Evolutionary conservation across 2,888 invertebrate species (phyloP).

Genomic region (Drosophila putrida): DNA sequence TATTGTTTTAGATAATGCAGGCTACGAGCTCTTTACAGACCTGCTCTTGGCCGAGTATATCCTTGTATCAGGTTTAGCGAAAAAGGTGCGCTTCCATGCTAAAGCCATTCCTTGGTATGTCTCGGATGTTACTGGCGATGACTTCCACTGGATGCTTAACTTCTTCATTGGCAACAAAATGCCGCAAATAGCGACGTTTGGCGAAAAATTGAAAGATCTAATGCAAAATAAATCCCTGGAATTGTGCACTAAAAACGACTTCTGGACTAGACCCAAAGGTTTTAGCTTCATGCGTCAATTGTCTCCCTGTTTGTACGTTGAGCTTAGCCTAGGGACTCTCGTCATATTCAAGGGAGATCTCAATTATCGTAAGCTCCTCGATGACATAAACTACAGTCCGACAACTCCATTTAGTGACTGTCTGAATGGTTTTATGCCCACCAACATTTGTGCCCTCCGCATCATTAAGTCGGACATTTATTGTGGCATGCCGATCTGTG

Average conservation of each 20-base stretch:
- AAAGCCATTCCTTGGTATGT: slow-evolving; percentile 98
- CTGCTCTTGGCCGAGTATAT: slow-evolving; percentile 94
- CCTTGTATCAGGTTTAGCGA: slow-evolving; percentile 87
- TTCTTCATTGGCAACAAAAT: slow-evolving; percentile 83
- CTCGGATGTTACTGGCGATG: slow-evolving; percentile 92
- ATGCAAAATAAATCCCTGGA: slow-evolving; percentile 85
- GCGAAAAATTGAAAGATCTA: slow-evolving; percentile 87
- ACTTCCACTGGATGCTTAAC: slow-evolving; percentile 90
- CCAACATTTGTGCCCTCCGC: slow-evolving; percentile 92
- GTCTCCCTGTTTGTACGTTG: slow-evolving; percentile 89
- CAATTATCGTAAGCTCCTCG: slow-evolving; percentile 97
- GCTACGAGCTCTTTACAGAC: slow-evolving; percentile 96
- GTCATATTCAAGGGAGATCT: slow-evolving; percentile 97
- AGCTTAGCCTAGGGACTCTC: slow-evolving; percentile 89
- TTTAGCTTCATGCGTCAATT: slow-evolving; percentile 91
- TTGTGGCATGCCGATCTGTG: slow-evolving; percentile 90
- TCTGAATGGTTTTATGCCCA: slow-evolving; percentile 89
- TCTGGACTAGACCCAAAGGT: slow-evolving; percentile 94
- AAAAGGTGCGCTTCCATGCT: slow-evolving; percentile 91
- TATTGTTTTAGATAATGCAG: slow-evolving; percentile 96
- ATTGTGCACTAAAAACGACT: slow-evolving; percentile 87
- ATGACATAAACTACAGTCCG: slow-evolving; percentile 93
- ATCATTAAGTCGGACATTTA: slow-evolving; percentile 96
- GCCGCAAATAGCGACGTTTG: slow-evolving; percentile 83
- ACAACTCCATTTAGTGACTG: slow-evolving; percentile 88